Percentiles rank a stretch among this genome's conserved stretches.
phyloP scores from a whole-genome alignment of 2,797 vertebrate species.

The Gallirallus australis region DNA sequence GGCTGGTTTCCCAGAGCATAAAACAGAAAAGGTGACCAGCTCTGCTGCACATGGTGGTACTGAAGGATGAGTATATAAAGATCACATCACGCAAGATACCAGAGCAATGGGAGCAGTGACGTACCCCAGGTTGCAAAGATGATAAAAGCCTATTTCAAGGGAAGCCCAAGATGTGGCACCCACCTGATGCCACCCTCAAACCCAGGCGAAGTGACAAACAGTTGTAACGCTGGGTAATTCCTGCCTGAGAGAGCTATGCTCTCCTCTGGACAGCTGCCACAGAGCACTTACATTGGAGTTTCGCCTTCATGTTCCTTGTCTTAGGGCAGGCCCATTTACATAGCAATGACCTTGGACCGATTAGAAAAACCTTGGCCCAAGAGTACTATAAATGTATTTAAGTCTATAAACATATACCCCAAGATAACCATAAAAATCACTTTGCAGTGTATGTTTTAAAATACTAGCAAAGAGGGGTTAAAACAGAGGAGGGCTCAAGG shows the following conservation, averaged over 20 bases:
- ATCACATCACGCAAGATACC: background rate
- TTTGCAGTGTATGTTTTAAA: constrained; percentile 14
- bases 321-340: background rate
- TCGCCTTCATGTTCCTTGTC: background rate
- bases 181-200: background rate
- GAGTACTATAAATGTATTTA: constrained; percentile 37
- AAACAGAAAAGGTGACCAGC: background rate
- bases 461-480: constrained; percentile 51
- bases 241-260: background rate
- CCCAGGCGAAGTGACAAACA: background rate
- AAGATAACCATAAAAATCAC: constrained; percentile 44
- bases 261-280: background rate
- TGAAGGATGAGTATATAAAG: background rate
- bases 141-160: background rate
- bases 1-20: background rate
- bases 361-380: background rate
- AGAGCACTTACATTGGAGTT: background rate
- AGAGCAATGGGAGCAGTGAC: background rate
- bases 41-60: accelerated
- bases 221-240: background rate
- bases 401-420: constrained; percentile 48
- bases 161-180: background rate
- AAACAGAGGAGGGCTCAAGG: constrained; percentile 31
- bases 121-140: accelerated
- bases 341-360: background rate